Evolutionary conservation across 2,888 invertebrate species (phyloP), one percentile per base, ranked within the genome.

Genomic region (Epiblema foenella): DNA sequence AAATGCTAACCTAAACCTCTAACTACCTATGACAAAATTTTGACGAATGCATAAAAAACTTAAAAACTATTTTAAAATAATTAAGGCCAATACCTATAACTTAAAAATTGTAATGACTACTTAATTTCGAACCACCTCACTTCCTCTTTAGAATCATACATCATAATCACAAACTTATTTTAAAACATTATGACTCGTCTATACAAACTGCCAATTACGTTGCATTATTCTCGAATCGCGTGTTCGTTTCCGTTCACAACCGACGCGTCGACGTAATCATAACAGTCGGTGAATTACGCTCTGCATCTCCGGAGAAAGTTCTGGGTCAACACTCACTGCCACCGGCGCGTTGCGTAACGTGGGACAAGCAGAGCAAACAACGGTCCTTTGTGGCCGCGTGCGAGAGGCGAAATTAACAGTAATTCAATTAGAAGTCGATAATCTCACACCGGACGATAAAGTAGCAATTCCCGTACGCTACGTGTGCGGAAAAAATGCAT

Each of bases 241-340:
- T 64, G 64, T 64, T 54, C 54, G 37, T 54, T 64, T 18, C 56
- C 64, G 39, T 56, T 65, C 54, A 33, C 29, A 66, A 18, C 20
- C 11, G 15, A 65, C 54, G 56, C 46, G 15, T n/a, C 11, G 15
- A 65, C 54, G 56, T 56, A 67, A 58, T 49, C 37, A 33, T 56
- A 56, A 7, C 20, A 42, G 17, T 15, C 66, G 46, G 67, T 71
- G 56, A 67, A 37, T 70, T 71, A 67, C 66, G 10, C 59, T 70
- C 52, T 42, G 54, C 52, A 52, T 69, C 51, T 51, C 67, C 11
- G 75, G 77, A 71, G 77, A 77, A 77, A 77, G 77, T 77, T 77
- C 75, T 77, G 76, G 77, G 77, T 76, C 77, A 77, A 75, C 75
- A 74, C 63, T 69, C 77, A 76, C 73, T 75, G 74, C 66, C 75